Evolutionary conservation across 2,113 vertebrate genomes (phyloP), one percentile per base, ranked within the genome.

Genomic region (Anguilla japonica): DNA sequence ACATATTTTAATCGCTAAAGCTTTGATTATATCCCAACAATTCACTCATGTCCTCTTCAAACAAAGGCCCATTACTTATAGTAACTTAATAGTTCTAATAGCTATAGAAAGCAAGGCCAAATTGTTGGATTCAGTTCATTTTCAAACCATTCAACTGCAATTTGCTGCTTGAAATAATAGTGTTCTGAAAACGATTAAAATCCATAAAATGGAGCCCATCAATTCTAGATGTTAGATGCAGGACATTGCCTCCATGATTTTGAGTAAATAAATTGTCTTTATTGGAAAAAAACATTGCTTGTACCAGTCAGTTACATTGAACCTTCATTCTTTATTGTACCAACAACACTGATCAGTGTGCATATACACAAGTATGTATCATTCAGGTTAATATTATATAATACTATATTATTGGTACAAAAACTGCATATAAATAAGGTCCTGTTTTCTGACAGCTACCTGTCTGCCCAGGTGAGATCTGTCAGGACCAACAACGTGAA

Each of bases 261-360:
- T 71, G 63, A 71, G 0, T 29, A 75, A 71, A 22, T 29, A 75
- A n/a, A 75, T 29, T 0, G n/a, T 75, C n/a, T 60, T 22, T 71
- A 75, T 75, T 29, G n/a, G 67, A 79, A 40, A 26, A 26, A 63
- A 79, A 39, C 90, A 81, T 3, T 88, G 57, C 90, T 50, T 11
- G 84, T 90, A 75, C 83, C 87, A 91, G 43, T 83, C 40, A 57
- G 79, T 88, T 93, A 86, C 92, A 92, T 94, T 94, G 94, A 94
- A 93, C 91, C 92, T 93, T 93, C 91, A 91, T 92, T 88, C 92
- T 94, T 94, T 94, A 94, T 94, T 94, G 91, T 92, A 91, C 90
- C 92, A 92, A 91, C 81, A 87, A 75, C 86, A 79, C 29, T 90
- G 91, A 91, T 90, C 89, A 88, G 86, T 84, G 88, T 90, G 94